Percentiles rank a stretch among this genome's conserved stretches.
Conservation (phyloP, 1,140 invertebrate genomes). For the Aphis craccivora region DNA sequence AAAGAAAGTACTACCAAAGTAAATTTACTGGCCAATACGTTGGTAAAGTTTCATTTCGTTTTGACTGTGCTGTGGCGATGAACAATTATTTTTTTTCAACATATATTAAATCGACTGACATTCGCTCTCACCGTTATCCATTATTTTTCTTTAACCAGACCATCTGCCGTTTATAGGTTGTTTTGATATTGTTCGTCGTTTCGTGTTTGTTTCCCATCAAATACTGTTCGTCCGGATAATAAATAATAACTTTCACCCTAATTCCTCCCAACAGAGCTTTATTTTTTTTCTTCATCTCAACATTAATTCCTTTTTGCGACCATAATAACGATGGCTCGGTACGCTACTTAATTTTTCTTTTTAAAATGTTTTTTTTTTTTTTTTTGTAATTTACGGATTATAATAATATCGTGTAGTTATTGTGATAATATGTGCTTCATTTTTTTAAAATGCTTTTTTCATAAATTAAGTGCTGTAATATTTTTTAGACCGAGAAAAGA, state of each 20-base stretch:
- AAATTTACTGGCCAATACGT: neutral
- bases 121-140: neutral
- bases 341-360: conserved; percentile 1
- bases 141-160: too few relatives aligned
- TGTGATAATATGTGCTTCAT: neutral
- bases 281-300: neutral
- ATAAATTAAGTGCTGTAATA: conserved; percentile 3
- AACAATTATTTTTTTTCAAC: conserved; percentile 29
- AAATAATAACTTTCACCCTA: conserved; percentile 9
- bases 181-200: conserved; percentile 24
- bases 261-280: neutral
- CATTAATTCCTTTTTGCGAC: neutral
- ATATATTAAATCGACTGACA: conserved; percentile 14
- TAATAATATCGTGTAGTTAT: neutral
- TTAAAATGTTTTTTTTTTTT: neutral
- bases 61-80: neutral
- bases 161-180: neutral
- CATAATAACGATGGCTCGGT: neutral
- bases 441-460: neutral
- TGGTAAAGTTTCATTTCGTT: neutral
- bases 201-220: conserved; percentile 26
- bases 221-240: neutral
- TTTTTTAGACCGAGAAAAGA: neutral
- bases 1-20: neutral
- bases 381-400: neutral